These are phyloP conservation scores for Leptopilina myrica DNA, from an alignment of 2,888 invertebrate genomes.

Conservation along the genomic window DNA sequence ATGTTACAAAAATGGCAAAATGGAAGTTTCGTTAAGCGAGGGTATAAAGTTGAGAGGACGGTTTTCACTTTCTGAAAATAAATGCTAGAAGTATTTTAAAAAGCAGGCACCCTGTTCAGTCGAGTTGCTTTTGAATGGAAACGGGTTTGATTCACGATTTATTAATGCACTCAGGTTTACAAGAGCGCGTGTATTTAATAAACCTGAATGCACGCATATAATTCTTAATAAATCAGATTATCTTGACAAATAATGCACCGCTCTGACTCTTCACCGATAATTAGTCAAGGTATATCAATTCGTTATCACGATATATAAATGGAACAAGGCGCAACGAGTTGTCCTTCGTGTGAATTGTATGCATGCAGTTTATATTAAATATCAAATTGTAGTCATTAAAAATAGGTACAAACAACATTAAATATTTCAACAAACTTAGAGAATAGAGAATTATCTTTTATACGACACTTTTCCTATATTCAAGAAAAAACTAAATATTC, in stretches of 20 bases:
- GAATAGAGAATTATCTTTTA: no score
- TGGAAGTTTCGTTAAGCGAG: no score
- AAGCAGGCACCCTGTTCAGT: not conserved
- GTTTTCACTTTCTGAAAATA: not conserved
- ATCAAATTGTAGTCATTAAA: not conserved
- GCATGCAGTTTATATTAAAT: not conserved
- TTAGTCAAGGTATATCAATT: conserved; percentile 7
- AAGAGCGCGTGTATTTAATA: not conserved
- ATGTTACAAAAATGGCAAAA: no score
- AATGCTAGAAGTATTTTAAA: not conserved
- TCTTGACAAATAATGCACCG: conserved; percentile 18
- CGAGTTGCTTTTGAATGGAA: conserved; percentile 2
- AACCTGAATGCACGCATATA: conserved; percentile 9
- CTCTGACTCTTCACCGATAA: conserved; percentile 28
- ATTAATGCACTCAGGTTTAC: not conserved
- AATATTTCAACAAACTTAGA: no score
- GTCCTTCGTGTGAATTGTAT: not conserved
- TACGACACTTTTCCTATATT: no score
- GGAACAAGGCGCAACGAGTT: conserved; percentile 1
- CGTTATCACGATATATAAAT: conserved; percentile 18
- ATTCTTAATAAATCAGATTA: conserved; percentile 24
- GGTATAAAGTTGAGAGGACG: no score
- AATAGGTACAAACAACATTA: no score
- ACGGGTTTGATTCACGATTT: not conserved
- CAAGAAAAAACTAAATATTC: no score